Evolutionary conservation across 2,797 vertebrate genomes (phyloP).

Genomic region (Crenuchus spilurus): DNA sequence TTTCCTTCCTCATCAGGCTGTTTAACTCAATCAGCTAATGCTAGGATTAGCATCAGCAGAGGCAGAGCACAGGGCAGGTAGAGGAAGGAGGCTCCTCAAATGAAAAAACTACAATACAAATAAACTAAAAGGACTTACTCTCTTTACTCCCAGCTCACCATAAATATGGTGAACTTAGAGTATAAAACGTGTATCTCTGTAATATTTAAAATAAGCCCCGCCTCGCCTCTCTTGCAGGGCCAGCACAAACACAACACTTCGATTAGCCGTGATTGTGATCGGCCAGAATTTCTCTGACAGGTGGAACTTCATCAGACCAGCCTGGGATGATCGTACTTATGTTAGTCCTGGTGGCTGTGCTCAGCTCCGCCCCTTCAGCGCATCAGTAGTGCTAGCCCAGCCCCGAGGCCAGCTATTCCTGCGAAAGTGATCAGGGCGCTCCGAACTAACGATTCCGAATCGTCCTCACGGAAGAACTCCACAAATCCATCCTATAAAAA

Average conservation of each 20-base stretch:
- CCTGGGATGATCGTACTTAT: not conserved
- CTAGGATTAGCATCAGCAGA: no score
- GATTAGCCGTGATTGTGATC: not conserved
- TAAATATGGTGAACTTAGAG: no score
- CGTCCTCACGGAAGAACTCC: constrained; percentile 85
- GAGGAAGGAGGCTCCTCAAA: no score
- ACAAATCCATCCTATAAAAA: constrained; percentile 86
- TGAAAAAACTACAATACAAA: no score
- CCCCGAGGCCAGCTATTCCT: constrained; percentile 88
- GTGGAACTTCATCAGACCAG: not conserved
- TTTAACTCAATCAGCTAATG: no score
- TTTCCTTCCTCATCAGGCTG: no score
- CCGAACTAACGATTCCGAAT: constrained; percentile 84
- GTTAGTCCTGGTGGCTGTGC: not conserved
- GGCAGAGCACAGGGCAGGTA: no score
- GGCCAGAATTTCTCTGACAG: not conserved
- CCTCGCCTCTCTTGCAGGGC: no score
- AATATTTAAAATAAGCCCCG: no score
- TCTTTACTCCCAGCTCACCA: no score
- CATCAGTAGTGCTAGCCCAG: constrained; percentile 84
- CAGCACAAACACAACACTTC: not conserved
- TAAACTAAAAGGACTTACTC: no score
- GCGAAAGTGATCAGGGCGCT: constrained; percentile 85
- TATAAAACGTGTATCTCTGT: no score
- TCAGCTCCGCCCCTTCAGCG: constrained; percentile 74